Percentiles rank a stretch among this genome's conserved stretches.
phyloP scores from a whole-genome alignment of 2,797 vertebrate species.

The Rhyacichthys aspro region DNA sequence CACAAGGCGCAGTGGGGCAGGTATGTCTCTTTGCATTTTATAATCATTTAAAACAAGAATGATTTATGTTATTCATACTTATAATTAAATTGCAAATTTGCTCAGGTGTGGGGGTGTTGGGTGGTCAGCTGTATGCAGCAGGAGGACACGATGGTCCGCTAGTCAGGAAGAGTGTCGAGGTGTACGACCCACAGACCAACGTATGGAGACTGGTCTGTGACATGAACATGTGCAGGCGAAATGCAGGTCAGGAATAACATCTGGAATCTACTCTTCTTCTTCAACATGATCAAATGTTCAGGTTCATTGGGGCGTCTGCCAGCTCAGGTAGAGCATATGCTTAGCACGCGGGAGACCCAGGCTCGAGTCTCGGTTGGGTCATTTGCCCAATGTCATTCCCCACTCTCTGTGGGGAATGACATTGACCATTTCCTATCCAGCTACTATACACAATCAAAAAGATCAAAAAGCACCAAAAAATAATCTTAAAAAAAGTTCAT shows the following conservation, averaged over 20 bases:
- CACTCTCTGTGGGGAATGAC: too few relatives aligned
- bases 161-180: conserved; percentile 96
- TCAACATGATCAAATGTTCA: neutral
- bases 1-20: conserved; percentile 95
- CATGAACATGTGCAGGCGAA: conserved; percentile 98
- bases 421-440: too few relatives aligned
- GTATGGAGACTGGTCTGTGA: conserved; percentile 93
- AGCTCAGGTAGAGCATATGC: too few relatives aligned
- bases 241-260: conserved; percentile 84
- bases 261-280: too few relatives aligned
- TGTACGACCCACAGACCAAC: conserved; percentile 90
- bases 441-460: too few relatives aligned
- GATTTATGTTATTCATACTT: neutral
- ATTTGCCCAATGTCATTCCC: too few relatives aligned
- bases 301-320: too few relatives aligned
- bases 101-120: conserved; percentile 92
- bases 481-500: too few relatives aligned
- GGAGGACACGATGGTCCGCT: conserved; percentile 95
- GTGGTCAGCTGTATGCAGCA: conserved; percentile 90
- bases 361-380: too few relatives aligned
- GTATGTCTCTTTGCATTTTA: conserved; percentile 64
- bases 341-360: too few relatives aligned
- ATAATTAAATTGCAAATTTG: too few relatives aligned
- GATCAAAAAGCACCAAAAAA: too few relatives aligned
- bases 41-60: neutral